Evolutionary conservation across 2,888 invertebrate genomes (phyloP).

Genomic region (Euzophera pinguis): DNA sequence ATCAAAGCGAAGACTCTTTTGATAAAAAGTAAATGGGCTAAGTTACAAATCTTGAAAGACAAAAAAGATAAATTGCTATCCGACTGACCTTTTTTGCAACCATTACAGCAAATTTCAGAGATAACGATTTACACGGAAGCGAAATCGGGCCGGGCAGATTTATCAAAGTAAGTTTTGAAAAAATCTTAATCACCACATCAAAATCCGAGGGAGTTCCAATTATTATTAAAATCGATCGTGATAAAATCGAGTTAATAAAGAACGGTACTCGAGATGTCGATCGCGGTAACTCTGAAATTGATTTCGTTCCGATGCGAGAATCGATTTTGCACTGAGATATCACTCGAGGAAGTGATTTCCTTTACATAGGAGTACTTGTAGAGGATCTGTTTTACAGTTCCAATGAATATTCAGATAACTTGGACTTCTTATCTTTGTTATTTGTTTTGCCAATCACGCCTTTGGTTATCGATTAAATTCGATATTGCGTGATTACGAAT

Average conservation of each 20-base stretch:
- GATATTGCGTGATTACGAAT: too few relatives aligned
- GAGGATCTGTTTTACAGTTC: conserved; percentile 3
- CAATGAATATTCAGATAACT: too few relatives aligned
- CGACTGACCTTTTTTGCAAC: conserved; percentile 20
- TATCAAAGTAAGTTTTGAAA: conserved; percentile 48
- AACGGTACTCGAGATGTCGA: conserved; percentile 66
- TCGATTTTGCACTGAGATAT: conserved; percentile 59
- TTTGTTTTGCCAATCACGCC: too few relatives aligned
- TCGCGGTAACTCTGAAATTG: conserved; percentile 64
- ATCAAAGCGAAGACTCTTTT: too few relatives aligned
- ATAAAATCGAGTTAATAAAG: conserved; percentile 78
- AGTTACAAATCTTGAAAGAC: conserved; percentile 9
- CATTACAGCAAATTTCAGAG: conserved; percentile 23
- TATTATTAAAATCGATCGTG: conserved; percentile 69
- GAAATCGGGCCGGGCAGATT: conserved; percentile 44
- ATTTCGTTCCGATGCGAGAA: conserved; percentile 64
- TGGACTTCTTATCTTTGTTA: too few relatives aligned
- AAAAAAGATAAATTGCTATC: conserved; percentile 16
- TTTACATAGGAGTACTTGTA: conserved; percentile 34
- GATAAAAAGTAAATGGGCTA: conserved; percentile 2
- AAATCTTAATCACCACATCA: conserved; percentile 64
- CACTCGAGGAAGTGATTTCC: conserved; percentile 56
- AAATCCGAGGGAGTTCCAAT: conserved; percentile 62
- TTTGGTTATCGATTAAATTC: too few relatives aligned
- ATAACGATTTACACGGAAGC: conserved; percentile 48